Conservation (phyloP, 1,140 invertebrate genomes). For the Trichonephila clavata region DNA sequence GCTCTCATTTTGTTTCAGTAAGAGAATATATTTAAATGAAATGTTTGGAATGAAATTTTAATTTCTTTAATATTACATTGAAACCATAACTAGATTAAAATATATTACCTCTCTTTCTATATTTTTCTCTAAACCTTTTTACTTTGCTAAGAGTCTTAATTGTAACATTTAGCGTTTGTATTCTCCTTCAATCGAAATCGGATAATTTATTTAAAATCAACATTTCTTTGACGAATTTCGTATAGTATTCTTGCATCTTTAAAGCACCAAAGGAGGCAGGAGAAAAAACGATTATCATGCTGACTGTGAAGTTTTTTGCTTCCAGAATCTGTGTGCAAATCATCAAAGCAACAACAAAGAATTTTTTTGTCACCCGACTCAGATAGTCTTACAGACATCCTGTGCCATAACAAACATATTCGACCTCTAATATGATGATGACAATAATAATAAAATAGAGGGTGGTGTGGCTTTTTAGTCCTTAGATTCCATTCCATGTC, state of each 20-base stretch:
- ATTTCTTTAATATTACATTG: neutral
- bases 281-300: neutral
- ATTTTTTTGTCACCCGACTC: neutral
- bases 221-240: neutral
- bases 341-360: neutral
- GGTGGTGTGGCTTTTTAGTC: slow-evolving; percentile 13
- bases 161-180: neutral
- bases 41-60: too few species aligned
- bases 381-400: neutral
- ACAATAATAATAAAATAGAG: neutral
- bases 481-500: neutral
- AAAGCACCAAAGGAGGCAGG: neutral
- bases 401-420: neutral
- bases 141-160: neutral
- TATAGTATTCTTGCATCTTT: neutral
- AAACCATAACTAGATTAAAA: neutral
- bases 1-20: too few species aligned
- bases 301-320: neutral
- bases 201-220: neutral
- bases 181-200: neutral
- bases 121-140: neutral
- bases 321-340: neutral
- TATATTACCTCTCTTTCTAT: neutral
- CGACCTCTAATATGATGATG: neutral
- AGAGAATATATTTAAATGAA: too few species aligned